Percentiles rank a stretch among this genome's conserved stretches.
phyloP scores from a whole-genome alignment of 92 coral and sea anemone species.

The Virgularia gustaviana region DNA sequence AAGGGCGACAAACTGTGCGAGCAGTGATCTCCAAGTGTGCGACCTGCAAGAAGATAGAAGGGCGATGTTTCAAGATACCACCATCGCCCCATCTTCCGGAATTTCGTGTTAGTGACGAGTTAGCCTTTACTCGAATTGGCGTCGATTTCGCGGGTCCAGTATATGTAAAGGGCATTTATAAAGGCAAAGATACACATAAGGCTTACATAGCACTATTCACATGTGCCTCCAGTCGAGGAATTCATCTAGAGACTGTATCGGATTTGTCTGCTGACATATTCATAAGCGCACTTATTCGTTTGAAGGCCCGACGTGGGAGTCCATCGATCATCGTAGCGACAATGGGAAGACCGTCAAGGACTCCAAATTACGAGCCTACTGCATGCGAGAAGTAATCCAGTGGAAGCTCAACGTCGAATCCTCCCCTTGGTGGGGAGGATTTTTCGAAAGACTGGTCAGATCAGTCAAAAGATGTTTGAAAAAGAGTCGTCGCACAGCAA shows the following conservation, averaged over 20 bases:
- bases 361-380: conserved; percentile 2
- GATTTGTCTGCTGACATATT: conserved; percentile 33
- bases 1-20: conserved; percentile 15
- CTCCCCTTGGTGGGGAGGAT: conserved; percentile 40
- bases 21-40: conserved; percentile 7
- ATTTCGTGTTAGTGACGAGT: conserved; percentile 19
- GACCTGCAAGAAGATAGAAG: conserved; percentile 17
- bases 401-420: conserved; percentile 12
- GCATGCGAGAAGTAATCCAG: neutral
- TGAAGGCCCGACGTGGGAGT: conserved; percentile 31
- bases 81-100: conserved; percentile 43
- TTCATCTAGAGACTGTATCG: conserved; percentile 44
- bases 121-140: conserved; percentile 42
- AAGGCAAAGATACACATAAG: conserved; percentile 35
- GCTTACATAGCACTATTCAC: conserved; percentile 49
- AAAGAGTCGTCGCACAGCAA: conserved; percentile 10
- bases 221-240: conserved; percentile 39
- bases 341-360: conserved; percentile 33
- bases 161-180: conserved; percentile 27
- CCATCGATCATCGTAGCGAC: conserved; percentile 25
- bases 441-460: conserved; percentile 30
- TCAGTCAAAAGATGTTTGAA: conserved; percentile 35
- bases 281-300: conserved; percentile 32
- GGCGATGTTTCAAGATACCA: conserved; percentile 10
- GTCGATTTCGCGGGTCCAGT: conserved; percentile 43